phyloP scores from a whole-genome alignment of 2,113 vertebrate genomes.

The Lipophrys pholis region DNA sequence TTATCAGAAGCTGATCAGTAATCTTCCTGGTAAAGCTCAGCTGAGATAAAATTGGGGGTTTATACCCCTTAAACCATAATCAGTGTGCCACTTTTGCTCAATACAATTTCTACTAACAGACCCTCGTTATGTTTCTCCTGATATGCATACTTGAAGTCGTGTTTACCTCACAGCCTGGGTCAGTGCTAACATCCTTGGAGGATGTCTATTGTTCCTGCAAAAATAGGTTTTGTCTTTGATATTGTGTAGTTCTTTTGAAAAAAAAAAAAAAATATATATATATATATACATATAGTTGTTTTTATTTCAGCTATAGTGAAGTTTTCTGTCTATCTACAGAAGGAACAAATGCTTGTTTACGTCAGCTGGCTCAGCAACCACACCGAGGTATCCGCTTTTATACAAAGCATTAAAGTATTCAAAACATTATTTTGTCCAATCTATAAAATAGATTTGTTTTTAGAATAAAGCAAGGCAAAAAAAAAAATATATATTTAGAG shows the following conservation, averaged over 20 bases:
- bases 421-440: no score
- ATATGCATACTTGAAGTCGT: constrained; percentile 25
- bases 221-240: constrained; percentile 25
- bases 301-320: constrained; percentile 12
- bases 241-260: background rate
- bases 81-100: no score
- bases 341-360: constrained; percentile 18
- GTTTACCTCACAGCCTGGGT: constrained; percentile 35
- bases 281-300: no score
- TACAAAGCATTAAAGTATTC: background rate
- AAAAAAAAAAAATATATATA: constrained; percentile 11
- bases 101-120: no score
- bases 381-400: background rate
- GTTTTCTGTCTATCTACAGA: constrained; percentile 6
- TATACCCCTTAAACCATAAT: no score
- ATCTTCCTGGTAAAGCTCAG: no score
- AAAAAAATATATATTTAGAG: background rate
- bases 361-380: constrained; percentile 23
- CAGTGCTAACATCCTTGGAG: constrained; percentile 21
- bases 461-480: background rate
- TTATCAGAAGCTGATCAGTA: no score
- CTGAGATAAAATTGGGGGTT: no score
- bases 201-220: constrained; percentile 30
- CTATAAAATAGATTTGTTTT: background rate
- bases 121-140: constrained; percentile 1